Evolutionary conservation across 2,888 invertebrate species (phyloP).

Genomic region (Byasa hedistus): DNA sequence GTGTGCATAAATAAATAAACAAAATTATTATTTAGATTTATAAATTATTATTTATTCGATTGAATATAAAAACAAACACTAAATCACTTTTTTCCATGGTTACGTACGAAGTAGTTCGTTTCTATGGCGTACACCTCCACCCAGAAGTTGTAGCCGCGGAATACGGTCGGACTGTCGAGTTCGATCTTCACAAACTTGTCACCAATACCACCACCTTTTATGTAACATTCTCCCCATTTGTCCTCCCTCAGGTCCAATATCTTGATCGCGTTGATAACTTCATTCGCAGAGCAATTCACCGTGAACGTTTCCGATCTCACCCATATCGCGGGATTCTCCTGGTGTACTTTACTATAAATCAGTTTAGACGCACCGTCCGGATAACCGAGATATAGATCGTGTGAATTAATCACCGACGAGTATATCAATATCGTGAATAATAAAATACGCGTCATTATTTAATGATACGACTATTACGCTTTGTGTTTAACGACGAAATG

Average conservation of each 20-base stretch:
- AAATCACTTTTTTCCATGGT: constrained; percentile 49
- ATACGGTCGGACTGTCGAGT: constrained; percentile 58
- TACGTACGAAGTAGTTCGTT: constrained; percentile 45
- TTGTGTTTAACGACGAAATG: constrained; percentile 7
- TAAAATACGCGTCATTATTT: constrained; percentile 20
- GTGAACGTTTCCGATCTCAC: constrained; percentile 53
- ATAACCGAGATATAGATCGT: constrained; percentile 51
- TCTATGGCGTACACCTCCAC: constrained; percentile 61
- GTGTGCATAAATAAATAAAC: neutral
- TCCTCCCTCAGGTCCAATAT: constrained; percentile 59
- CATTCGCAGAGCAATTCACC: constrained; percentile 53
- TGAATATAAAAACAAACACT: constrained; percentile 20
- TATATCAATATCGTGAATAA: constrained; percentile 11
- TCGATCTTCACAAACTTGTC: constrained; percentile 56
- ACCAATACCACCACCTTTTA: constrained; percentile 63
- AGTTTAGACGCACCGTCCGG: constrained; percentile 56
- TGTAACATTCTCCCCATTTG: constrained; percentile 58
- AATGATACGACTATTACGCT: constrained; percentile 3
- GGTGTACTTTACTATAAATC: constrained; percentile 62
- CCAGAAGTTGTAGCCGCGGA: constrained; percentile 65
- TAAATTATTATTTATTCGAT: too few species aligned
- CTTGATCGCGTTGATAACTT: constrained; percentile 63
- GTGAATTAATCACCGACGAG: constrained; percentile 19
- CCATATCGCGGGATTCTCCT: constrained; percentile 65
- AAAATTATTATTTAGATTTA: too few species aligned